Conservation (phyloP, 2,113 vertebrate species). For the Platichthys stellatus region DNA sequence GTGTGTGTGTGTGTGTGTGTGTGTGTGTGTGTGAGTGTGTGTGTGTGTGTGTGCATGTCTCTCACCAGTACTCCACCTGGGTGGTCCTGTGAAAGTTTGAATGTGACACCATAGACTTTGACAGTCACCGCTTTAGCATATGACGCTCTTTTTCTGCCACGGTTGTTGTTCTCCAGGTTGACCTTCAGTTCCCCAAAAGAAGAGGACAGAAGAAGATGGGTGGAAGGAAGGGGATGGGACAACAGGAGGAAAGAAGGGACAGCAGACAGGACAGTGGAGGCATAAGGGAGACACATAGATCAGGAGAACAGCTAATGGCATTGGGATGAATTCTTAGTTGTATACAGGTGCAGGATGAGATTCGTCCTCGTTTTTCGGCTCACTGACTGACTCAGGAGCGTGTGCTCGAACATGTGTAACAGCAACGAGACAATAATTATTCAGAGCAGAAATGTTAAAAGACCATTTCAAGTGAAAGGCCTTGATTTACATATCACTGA, state of each 20-base stretch:
- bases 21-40: no score
- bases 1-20: no score
- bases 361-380: no score
- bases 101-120: constrained; percentile 14
- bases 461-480: no score
- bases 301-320: no score
- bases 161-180: constrained; percentile 35
- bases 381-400: no score
- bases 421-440: no score
- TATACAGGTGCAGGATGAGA: no score
- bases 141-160: constrained; percentile 11
- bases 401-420: no score
- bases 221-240: not conserved
- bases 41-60: not conserved
- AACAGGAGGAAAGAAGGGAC: not conserved
- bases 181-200: constrained; percentile 16
- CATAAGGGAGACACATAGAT: not conserved
- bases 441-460: no score
- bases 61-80: constrained; percentile 29
- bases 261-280: not conserved
- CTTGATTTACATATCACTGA: no score
- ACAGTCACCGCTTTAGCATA: constrained; percentile 44
- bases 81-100: constrained; percentile 4
- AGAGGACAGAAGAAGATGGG: not conserved
- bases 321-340: no score